Evolutionary conservation across 1,140 invertebrate species (phyloP), one percentile per base, ranked within the genome.

Genomic region (Drosophila neocordata): DNA sequence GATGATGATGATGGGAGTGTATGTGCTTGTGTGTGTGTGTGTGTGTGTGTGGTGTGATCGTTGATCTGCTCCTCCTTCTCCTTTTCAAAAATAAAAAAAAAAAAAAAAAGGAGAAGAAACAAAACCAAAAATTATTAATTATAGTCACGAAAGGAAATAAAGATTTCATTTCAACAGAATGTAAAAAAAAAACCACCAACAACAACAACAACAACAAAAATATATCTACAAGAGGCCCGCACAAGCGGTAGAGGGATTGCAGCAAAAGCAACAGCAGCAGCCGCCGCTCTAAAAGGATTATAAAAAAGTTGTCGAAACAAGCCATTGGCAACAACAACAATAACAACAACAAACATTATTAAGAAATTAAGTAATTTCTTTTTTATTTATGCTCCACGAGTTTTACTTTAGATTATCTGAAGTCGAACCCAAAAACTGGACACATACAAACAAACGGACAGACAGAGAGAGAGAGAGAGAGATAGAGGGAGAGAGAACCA

Each of bases 121-220:
- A 69, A 76, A 69, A 38, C 66, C 77, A 15, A 87, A 85, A 85
- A 87, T 85, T 89, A 85, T 89, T 89, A 89, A 89, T 89, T 89
- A 89, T 89, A 89, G 85, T 89, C 81, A 89, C 87, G 87, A 89
- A 89, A 89, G 87, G 87, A 89, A 89, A 89, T 89, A 89, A 89
- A 89, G 87, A 89, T 89, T 89, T 89, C 85, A 89, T 89, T 89
- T 89, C 87, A 85, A 79, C 87, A 79, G 87, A 89, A 85, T 77
- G 78, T 69, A 82, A 89, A 76, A 89, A 68, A 74, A 66, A 66
- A 56, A 65, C 31, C 20, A 27, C 27, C 22, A 48, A 69, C 48
- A 52, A 73, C 20, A 27, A 37, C 22, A 48, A 69, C 48, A 52
- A 73, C 20, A 51, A 69, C 48, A 52, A 73, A 52, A 37, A 27